phyloP scores from a whole-genome alignment of 2,797 vertebrate genomes.

The Clarias laeviceps region DNA sequence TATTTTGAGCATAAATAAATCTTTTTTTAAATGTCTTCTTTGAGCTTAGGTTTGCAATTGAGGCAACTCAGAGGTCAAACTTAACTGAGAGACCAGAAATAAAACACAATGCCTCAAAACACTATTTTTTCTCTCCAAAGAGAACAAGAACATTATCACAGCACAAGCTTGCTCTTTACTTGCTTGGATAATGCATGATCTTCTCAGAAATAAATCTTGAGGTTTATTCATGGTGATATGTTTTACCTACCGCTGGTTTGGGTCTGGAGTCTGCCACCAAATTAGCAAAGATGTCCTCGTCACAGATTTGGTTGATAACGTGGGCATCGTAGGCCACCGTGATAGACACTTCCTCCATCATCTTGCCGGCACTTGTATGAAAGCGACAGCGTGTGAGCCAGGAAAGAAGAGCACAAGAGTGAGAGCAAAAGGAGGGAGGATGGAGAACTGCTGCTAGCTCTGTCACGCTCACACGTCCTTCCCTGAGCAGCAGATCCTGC shows the following conservation, averaged over 20 bases:
- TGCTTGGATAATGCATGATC: not conserved
- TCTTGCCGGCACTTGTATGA: constrained; percentile 67
- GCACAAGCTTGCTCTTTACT: not conserved
- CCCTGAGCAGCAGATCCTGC: constrained; percentile 61
- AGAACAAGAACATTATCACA: not conserved
- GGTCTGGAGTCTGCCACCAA: constrained; percentile 92
- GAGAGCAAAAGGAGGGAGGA: constrained; percentile 29
- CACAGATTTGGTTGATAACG: constrained; percentile 87
- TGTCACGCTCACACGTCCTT: constrained; percentile 41
- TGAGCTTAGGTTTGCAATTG: not conserved
- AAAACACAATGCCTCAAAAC: not conserved
- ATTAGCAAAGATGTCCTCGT: constrained; percentile 88
- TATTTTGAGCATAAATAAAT: not conserved
- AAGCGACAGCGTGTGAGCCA: constrained; percentile 22
- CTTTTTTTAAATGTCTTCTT: not conserved
- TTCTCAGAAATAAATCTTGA: not conserved
- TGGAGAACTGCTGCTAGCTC: constrained; percentile 63
- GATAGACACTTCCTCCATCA: constrained; percentile 99
- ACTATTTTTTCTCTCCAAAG: not conserved
- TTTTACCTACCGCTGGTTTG: constrained; percentile 86
- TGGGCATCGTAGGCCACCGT: constrained; percentile 94
- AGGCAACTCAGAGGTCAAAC: not conserved
- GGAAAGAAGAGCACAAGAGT: constrained; percentile 6
- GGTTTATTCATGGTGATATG: not conserved
- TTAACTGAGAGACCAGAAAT: not conserved